Base-by-base conservation (phyloP, 2,888 invertebrate species). In the Tipula confusa region DNA sequence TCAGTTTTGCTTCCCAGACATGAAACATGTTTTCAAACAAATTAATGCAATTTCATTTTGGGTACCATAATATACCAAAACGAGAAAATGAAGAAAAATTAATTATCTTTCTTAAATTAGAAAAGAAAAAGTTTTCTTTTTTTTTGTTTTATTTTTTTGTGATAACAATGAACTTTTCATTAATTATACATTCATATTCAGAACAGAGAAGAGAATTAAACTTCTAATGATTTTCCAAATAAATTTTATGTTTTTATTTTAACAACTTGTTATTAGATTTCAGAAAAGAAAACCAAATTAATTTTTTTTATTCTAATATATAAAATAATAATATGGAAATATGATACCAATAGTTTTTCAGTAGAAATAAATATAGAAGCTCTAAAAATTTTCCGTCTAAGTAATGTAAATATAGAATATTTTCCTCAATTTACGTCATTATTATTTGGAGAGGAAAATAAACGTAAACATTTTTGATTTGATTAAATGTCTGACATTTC, bases 151-250 rank as follows among this genome's bases (percentile, higher is more conserved):
- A n/a, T 43, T 36, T 43, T 43, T 64, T 6, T 9, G 64, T 9
- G 64, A 64, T 64, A 64, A 64, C 64, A 64, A 64, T 64, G 64
- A 64, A 64, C 64, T 64, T 64, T n/a, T 64, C 18, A 64, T 43
- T 43, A 43, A 43, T 64, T 64, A 64, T 64, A 18, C 64, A 64
- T 64, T 64, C 64, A 64, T 64, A 64, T 64, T 64, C 9, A 9
- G 24, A 64, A 64, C 24, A 24, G 64, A 18, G 64, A 24, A 24
- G 43, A 43, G 64, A 64, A 18, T n/a, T n/a, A 43, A 43, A 24
- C 7, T 24, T 24, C 9, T 64, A 64, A 64, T 64, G 64, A 64
- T 64, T 64, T 64, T 64, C 24, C 64, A 64, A 64, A 64, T 64
- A 64, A 64, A 43, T 43, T 43, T 43, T 43, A 9, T 36, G n/a